Conservation (phyloP, 2,888 invertebrate species). For the Stenchaetothrips biformis region DNA sequence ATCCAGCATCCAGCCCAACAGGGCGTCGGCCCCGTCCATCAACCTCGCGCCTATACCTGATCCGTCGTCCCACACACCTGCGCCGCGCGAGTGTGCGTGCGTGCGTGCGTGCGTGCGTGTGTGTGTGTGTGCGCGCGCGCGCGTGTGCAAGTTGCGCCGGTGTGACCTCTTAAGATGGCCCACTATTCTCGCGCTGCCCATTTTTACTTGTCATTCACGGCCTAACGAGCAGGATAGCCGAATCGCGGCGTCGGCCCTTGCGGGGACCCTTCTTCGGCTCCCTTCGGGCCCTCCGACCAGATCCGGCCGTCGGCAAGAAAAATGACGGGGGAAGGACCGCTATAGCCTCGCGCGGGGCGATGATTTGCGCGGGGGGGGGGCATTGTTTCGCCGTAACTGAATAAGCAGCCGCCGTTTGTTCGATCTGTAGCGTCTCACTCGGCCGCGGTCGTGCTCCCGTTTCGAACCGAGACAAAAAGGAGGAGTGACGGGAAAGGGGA, state of each 20-base stretch:
- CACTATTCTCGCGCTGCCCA: neutral
- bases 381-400: too few relatives aligned
- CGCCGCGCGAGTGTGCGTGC: neutral
- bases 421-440: too few relatives aligned
- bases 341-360: too few relatives aligned
- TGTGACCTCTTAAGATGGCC: conserved; percentile 4
- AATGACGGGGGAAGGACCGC: too few relatives aligned
- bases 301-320: too few relatives aligned
- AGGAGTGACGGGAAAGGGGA: too few relatives aligned
- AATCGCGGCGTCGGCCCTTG: neutral
- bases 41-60: conserved; percentile 8
- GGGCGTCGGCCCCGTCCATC: conserved; percentile 21
- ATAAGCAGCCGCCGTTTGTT: too few relatives aligned
- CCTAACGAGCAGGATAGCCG: neutral
- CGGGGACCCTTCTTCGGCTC: too few relatives aligned
- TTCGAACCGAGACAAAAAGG: too few relatives aligned
- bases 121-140: neutral
- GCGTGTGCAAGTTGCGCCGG: neutral
- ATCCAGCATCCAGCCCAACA: neutral
- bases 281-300: too few relatives aligned
- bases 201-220: conserved; percentile 2
- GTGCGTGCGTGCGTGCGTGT: neutral
- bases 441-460: too few relatives aligned
- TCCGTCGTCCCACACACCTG: conserved; percentile 8
- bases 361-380: too few relatives aligned